A percentile compares a stretch with the other conserved stretches of the same genome.
These are phyloP conservation scores for Calliphora vicina DNA, from an alignment of 1,140 invertebrate species.

Conservation along the genomic window DNA sequence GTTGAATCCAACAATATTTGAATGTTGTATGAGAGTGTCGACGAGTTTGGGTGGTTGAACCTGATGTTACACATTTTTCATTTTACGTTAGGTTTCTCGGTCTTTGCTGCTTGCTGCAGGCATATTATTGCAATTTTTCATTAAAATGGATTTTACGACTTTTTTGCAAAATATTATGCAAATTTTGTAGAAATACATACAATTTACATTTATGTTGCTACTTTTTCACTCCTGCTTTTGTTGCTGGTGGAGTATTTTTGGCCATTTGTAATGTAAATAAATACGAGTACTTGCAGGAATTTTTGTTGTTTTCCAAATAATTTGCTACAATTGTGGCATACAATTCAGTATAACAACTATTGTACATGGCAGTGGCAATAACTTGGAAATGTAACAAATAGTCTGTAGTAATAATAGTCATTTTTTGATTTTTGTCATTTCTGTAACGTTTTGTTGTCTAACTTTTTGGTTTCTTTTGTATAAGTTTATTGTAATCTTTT, in stretches of 20 bases:
- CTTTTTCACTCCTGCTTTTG: no score
- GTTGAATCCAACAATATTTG: neutral
- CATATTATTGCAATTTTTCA: slow-evolving; percentile 31
- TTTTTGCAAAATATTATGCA: slow-evolving; percentile 28
- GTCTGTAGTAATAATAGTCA: neutral
- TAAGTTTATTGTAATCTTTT: neutral
- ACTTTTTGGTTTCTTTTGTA: neutral
- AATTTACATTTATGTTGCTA: no score
- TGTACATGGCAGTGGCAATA: neutral
- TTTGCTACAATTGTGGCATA: neutral
- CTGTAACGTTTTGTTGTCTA: neutral
- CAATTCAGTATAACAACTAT: neutral
- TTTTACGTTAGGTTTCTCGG: neutral
- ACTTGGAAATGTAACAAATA: neutral
- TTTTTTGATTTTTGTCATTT: neutral
- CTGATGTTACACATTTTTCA: neutral
- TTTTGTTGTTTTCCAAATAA: neutral
- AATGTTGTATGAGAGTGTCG: neutral
- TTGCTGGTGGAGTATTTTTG: neutral
- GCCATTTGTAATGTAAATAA: neutral
- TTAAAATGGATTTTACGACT: slow-evolving; percentile 35
- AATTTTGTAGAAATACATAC: slow-evolving; percentile 7
- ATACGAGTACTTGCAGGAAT: neutral
- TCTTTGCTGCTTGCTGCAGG: neutral
- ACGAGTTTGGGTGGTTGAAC: neutral